Evolutionary conservation across 2,797 vertebrate species (phyloP).

Genomic region (Chelonia mydas): DNA sequence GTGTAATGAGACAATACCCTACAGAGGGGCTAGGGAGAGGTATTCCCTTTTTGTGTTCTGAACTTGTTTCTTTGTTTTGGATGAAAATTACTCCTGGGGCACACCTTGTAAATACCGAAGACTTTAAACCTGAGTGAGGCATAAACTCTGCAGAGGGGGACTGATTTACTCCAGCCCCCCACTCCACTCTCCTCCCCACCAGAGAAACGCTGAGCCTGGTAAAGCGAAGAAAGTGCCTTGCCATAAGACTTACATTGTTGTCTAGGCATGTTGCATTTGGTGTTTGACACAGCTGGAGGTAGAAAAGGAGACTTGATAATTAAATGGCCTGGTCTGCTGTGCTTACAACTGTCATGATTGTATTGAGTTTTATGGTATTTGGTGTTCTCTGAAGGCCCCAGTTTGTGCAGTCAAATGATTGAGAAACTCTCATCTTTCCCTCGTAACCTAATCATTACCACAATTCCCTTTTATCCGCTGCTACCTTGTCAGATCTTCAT

Average conservation of each 20-base stretch:
- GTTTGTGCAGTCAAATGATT: background rate
- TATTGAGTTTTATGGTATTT: background rate
- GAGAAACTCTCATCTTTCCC: background rate
- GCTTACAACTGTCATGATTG: background rate
- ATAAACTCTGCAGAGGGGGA: background rate
- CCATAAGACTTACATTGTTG: background rate
- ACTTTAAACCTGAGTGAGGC: background rate
- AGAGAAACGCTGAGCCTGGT: background rate
- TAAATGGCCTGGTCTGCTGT: background rate
- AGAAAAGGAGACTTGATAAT: background rate
- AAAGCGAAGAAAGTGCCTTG: no score
- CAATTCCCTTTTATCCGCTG: no score
- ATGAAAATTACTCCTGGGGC: background rate
- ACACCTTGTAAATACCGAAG: background rate
- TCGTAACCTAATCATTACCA: no score
- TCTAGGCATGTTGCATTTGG: background rate
- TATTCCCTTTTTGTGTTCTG: background rate
- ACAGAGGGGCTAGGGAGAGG: background rate
- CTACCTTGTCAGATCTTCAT: no score
- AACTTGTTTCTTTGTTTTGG: background rate
- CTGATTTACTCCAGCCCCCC: background rate
- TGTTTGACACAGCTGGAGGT: fast-evolving
- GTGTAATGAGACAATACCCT: background rate
- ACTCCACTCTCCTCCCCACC: no score
- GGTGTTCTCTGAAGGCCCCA: background rate